Evolutionary conservation across 1,140 invertebrate species (phyloP).

Genomic region (Microplitis demolitor): DNA sequence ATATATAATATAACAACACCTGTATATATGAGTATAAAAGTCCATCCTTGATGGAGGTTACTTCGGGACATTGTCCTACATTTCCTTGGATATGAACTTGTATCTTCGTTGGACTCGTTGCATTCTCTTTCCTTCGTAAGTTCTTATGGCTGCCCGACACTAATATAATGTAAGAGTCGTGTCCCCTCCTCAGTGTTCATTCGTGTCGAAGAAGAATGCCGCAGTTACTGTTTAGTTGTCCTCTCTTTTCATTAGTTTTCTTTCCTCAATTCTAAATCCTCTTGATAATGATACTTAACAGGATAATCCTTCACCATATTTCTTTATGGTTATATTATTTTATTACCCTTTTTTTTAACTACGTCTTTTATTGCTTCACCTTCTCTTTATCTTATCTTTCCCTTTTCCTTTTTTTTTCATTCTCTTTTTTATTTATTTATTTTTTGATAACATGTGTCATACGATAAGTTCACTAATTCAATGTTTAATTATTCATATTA

Average conservation of each 20-base stretch:
- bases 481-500: not conserved
- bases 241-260: slow-evolving; percentile 6
- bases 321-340: not conserved
- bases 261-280: slow-evolving; percentile 18
- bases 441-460: not conserved
- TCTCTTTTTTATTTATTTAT: not conserved
- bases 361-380: slow-evolving; percentile 17
- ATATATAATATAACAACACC: not conserved
- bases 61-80: slow-evolving; percentile 59
- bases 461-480: not conserved
- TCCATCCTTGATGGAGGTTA: slow-evolving; percentile 62
- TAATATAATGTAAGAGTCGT: not conserved
- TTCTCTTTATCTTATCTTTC: not conserved
- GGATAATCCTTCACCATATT: slow-evolving; percentile 26
- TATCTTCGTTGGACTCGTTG: slow-evolving; percentile 51
- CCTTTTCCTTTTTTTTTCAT: not conserved
- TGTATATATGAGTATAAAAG: slow-evolving; percentile 29
- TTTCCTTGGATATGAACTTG: slow-evolving; percentile 57
- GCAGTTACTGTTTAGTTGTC: not conserved
- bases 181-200: slow-evolving; percentile 26
- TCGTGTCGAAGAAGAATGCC: not conserved
- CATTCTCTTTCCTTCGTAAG: slow-evolving; percentile 42
- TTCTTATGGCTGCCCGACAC: slow-evolving; percentile 23
- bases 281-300: slow-evolving; percentile 10
- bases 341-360: not conserved